Evolutionary conservation across 2,797 vertebrate genomes (phyloP), one percentile per base, ranked within the genome.

Genomic region (Tenualosa ilisha): DNA sequence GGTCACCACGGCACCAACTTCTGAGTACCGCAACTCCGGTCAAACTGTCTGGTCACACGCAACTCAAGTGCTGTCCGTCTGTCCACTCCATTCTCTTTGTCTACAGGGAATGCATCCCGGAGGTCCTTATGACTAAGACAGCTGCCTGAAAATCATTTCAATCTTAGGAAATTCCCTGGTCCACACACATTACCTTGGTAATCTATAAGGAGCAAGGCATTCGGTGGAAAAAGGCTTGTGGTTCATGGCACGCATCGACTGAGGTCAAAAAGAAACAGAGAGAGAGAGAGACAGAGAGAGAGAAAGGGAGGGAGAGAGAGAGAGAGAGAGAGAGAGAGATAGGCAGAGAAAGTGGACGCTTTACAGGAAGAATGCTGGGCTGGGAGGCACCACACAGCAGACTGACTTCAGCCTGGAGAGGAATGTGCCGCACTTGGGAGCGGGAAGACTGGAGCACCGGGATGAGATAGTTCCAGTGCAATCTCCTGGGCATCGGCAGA

Each of bases 301-400:
- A 79, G 63, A 17, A 26, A 22, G 31, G 51, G 12, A 37, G 50
- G 6, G 22, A 54, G 3, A 61, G 65, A 81, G 85, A 88, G 82
- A 87, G 40, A 87, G 82, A 86, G 31, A 82, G 68, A 83, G 83
- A 82, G 72, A 17, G 43, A 24, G 24, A 43, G 15, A 51, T 93
- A 92, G 89, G 89, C 84, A 85, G 50, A 88, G 61, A 2, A 87
- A 88, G 89, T 91, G 88, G 89, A 85, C 89, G 87, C 84, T 86
- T 91, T 4, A 37, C 53, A 56, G 82, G 82, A 83, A 56, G 54
- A 83, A 54, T 56, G 40, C 54, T 82, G 40, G 40, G 37, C 72
- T 79, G 72, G 72, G 72, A 79, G 72, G 72, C 72, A 79, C 72
- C 17, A 79, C 72, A 79, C 37, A 79, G 72, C 17, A 40, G 72